Evolutionary conservation across 2,113 vertebrate species (phyloP).

Genomic region (Osmerus eperlanus): DNA sequence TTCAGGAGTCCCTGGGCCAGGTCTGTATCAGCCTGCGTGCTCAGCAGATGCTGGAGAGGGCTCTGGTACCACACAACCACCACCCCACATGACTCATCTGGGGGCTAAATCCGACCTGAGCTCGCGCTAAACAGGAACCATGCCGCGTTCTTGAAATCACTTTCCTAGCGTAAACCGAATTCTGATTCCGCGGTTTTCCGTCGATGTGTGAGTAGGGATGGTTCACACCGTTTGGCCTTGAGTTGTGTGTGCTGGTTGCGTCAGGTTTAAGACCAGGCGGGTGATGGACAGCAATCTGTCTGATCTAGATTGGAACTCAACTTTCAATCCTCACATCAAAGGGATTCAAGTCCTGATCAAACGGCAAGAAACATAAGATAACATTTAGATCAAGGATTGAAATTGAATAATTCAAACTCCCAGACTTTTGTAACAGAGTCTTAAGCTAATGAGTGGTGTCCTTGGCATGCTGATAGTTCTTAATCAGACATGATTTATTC

Average conservation of each 20-base stretch:
- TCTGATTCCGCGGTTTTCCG: no score
- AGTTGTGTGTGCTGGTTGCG: no score
- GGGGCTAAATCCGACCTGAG: conserved; percentile 15
- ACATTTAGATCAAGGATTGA: conserved; percentile 54
- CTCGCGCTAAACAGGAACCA: conserved; percentile 9
- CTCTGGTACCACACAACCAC: conserved; percentile 12
- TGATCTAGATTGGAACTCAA: conserved; percentile 40
- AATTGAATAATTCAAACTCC: conserved; percentile 55
- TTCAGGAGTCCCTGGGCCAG: neutral
- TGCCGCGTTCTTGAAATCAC: neutral
- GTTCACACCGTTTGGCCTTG: no score
- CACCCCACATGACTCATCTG: conserved; percentile 35
- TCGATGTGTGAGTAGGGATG: no score
- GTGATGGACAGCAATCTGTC: conserved; percentile 19
- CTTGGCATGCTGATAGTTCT: conserved; percentile 26
- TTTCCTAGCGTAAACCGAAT: neutral
- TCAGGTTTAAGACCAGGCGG: conserved; percentile 20
- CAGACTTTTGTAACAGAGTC: conserved; percentile 11
- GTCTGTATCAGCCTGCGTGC: conserved; percentile 8
- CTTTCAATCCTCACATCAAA: conserved; percentile 56
- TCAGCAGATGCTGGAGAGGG: conserved; percentile 14
- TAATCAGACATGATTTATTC: conserved; percentile 44
- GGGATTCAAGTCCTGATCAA: conserved; percentile 53
- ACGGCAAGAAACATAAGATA: conserved; percentile 45
- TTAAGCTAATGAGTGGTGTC: conserved; percentile 39